Percentiles rank a stretch among this genome's conserved stretches.
Conservation (phyloP, 2,113 vertebrate species). For the Notechis scutatus region DNA sequence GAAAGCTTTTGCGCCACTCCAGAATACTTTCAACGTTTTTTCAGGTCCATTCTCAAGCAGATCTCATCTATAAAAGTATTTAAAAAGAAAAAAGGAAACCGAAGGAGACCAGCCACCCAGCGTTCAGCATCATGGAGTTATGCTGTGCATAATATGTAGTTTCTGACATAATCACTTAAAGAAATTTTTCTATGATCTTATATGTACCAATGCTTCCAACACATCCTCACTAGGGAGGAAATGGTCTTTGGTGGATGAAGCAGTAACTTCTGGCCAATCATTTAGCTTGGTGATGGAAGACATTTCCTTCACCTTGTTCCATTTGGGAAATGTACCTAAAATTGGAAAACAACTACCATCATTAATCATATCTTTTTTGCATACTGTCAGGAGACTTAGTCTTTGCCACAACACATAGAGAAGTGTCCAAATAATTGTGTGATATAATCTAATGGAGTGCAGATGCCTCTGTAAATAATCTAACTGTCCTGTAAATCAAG, state of each 20-base stretch:
- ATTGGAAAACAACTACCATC: conserved; percentile 31
- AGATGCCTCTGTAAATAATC: conserved; percentile 1
- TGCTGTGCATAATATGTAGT: background rate
- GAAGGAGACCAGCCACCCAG: background rate
- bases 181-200: background rate
- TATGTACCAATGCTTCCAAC: conserved; percentile 20
- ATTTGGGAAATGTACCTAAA: conserved; percentile 27
- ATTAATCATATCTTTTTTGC: conserved; percentile 44
- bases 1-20: background rate
- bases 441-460: conserved; percentile 14
- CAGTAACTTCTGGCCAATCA: background rate
- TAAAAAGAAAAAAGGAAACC: background rate
- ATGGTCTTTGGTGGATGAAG: conserved; percentile 3
- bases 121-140: background rate
- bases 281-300: conserved; percentile 15
- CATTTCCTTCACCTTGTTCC: conserved; percentile 26
- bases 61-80: background rate
- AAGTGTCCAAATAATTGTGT: conserved; percentile 11
- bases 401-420: conserved; percentile 28
- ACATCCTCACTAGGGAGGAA: conserved; percentile 32
- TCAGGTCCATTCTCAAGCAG: background rate
- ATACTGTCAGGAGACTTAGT: conserved; percentile 36
- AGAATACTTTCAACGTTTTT: background rate
- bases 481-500: background rate
- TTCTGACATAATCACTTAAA: background rate